A percentile compares a stretch with the other conserved stretches of the same genome.
Conservation (phyloP, 2,797 vertebrate species). For the Netta rufina region DNA sequence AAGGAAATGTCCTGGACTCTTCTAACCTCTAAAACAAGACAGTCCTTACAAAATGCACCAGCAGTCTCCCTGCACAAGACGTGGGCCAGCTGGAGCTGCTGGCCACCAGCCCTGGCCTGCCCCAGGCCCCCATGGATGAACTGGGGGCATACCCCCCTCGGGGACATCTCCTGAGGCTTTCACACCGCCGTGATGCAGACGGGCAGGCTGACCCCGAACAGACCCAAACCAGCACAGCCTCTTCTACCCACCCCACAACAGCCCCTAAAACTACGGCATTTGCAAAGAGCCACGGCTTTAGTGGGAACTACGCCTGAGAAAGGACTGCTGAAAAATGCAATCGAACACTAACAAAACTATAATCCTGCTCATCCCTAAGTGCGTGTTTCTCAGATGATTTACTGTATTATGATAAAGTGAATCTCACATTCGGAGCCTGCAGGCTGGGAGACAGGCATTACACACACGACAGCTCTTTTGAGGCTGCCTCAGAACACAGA, state of each 20-base stretch:
- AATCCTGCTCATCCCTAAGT: background rate
- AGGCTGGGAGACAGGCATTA: conserved; percentile 12
- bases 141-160: background rate
- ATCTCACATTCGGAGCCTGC: background rate
- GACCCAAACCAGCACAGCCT: background rate
- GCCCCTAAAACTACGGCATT: background rate
- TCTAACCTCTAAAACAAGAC: background rate
- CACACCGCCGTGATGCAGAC: background rate
- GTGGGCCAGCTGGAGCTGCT: background rate
- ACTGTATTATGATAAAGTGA: background rate
- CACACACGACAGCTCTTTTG: background rate
- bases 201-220: background rate
- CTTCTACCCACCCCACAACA: background rate
- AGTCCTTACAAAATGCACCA: background rate
- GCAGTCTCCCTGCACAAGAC: background rate
- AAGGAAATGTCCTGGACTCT: background rate
- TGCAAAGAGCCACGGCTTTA: background rate
- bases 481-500: background rate
- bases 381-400: background rate
- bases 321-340: background rate
- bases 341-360: background rate
- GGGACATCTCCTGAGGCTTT: background rate
- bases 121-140: background rate
- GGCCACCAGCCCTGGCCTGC: background rate
- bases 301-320: background rate